phyloP scores from a whole-genome alignment of 2,888 invertebrate species.

The Hyles lineata region DNA sequence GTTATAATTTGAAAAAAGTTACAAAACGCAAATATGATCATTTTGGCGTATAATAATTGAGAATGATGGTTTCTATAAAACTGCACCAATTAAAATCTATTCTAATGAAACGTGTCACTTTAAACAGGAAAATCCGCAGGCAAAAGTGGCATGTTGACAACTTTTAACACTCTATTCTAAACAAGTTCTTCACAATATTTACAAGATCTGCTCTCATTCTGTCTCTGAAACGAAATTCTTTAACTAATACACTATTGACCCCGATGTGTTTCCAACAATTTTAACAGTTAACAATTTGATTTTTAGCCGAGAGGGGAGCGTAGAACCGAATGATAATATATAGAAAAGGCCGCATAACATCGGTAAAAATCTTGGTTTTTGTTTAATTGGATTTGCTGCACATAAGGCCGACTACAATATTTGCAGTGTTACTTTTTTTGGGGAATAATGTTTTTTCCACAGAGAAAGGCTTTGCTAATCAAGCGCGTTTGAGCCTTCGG shows the following conservation, averaged over 20 bases:
- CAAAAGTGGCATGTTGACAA: constrained; percentile 53
- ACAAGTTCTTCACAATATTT: constrained; percentile 47
- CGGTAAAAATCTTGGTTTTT: constrained; percentile 73
- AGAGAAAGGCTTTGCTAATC: constrained; percentile 73
- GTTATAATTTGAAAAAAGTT: neutral
- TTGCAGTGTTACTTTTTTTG: constrained; percentile 55
- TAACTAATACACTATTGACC: constrained; percentile 36
- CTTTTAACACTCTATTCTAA: constrained; percentile 58
- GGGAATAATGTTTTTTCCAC: constrained; percentile 64
- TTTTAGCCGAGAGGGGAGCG: constrained; percentile 83
- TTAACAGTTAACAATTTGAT: constrained; percentile 77
- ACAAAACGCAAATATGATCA: neutral
- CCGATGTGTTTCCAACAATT: constrained; percentile 38
- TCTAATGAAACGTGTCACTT: constrained; percentile 50
- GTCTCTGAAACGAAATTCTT: constrained; percentile 35
- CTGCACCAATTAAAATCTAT: constrained; percentile 54
- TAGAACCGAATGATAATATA: constrained; percentile 73
- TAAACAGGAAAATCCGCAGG: constrained; percentile 39
- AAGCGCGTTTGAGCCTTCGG: constrained; percentile 64
- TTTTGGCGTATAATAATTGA: constrained; percentile 4
- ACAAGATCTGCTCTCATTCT: constrained; percentile 49
- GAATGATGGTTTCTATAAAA: constrained; percentile 50
- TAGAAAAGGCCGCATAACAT: constrained; percentile 69
- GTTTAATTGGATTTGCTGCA: constrained; percentile 39
- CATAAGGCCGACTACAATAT: constrained; percentile 58